Conservation (phyloP, 2,888 invertebrate genomes). For the Drosophila acutilabella region DNA sequence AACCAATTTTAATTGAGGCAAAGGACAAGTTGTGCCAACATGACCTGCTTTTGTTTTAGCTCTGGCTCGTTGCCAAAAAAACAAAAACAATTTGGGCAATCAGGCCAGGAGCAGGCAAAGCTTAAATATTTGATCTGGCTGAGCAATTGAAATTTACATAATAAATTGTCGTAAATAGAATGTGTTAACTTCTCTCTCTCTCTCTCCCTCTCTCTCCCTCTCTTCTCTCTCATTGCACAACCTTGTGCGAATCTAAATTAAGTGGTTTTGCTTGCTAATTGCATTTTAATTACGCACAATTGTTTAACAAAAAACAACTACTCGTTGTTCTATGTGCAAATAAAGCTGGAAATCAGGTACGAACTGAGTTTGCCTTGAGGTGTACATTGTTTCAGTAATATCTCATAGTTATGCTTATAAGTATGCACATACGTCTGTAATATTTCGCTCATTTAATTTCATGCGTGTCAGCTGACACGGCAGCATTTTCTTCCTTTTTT, state of each 20-base stretch:
- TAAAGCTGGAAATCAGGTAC: neutral
- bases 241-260: slow-evolving; percentile 15
- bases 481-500: slow-evolving; percentile 13
- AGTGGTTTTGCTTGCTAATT: slow-evolving; percentile 16
- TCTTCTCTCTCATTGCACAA: neutral
- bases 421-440: neutral
- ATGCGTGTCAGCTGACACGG: slow-evolving; percentile 19
- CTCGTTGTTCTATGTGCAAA: neutral
- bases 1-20: slow-evolving; percentile 9
- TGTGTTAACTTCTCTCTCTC: slow-evolving; percentile 5
- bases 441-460: slow-evolving; percentile 10
- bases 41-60: slow-evolving; percentile 10
- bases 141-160: slow-evolving; percentile 27
- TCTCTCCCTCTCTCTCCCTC: neutral
- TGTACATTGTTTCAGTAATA: neutral
- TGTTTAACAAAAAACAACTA: slow-evolving; percentile 6
- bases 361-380: slow-evolving; percentile 3
- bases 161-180: slow-evolving; percentile 7
- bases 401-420: neutral
- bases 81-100: slow-evolving; percentile 13
- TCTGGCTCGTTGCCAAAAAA: slow-evolving; percentile 15
- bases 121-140: slow-evolving; percentile 15
- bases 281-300: slow-evolving; percentile 16
- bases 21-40: slow-evolving; percentile 15
- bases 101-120: neutral